Evolutionary conservation across 2,797 vertebrate genomes (phyloP).

Genomic region (Neoniphon sammara): DNA sequence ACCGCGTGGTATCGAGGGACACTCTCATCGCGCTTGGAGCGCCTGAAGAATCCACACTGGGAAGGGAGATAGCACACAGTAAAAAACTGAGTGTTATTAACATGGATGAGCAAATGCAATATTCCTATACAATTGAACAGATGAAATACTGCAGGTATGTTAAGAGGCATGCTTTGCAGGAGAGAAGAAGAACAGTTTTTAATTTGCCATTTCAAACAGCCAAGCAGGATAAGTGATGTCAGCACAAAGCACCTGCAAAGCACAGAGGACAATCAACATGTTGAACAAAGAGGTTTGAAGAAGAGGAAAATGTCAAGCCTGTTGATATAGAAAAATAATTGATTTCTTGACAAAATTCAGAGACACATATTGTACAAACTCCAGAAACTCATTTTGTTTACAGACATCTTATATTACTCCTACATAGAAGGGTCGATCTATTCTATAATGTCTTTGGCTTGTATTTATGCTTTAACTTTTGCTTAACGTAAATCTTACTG

Average conservation of each 20-base stretch:
- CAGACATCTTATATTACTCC: too few species aligned
- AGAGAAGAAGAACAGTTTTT: conserved; percentile 13
- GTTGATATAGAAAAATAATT: conserved; percentile 23
- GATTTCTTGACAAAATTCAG: conserved; percentile 59
- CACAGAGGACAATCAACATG: conserved; percentile 5
- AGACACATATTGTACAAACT: conserved; percentile 61
- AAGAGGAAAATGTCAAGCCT: conserved; percentile 28
- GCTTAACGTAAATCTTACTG: neutral
- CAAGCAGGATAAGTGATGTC: conserved; percentile 48
- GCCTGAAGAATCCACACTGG: conserved; percentile 98
- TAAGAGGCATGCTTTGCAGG: conserved; percentile 69
- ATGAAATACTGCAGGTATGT: conserved; percentile 25
- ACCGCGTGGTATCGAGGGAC: conserved; percentile 95
- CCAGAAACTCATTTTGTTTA: conserved; percentile 2
- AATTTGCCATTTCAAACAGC: conserved; percentile 43
- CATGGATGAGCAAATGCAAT: neutral
- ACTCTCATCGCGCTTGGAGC: conserved; percentile 91
- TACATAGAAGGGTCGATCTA: neutral
- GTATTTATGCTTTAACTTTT: neutral
- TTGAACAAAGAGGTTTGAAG: conserved; percentile 3
- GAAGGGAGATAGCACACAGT: conserved; percentile 12
- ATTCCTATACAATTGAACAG: neutral
- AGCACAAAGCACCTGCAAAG: conserved; percentile 59
- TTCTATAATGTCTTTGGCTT: neutral
- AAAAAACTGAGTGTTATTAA: neutral